Evolutionary conservation across 2,888 invertebrate species (phyloP).

Genomic region (Timandra comae): DNA sequence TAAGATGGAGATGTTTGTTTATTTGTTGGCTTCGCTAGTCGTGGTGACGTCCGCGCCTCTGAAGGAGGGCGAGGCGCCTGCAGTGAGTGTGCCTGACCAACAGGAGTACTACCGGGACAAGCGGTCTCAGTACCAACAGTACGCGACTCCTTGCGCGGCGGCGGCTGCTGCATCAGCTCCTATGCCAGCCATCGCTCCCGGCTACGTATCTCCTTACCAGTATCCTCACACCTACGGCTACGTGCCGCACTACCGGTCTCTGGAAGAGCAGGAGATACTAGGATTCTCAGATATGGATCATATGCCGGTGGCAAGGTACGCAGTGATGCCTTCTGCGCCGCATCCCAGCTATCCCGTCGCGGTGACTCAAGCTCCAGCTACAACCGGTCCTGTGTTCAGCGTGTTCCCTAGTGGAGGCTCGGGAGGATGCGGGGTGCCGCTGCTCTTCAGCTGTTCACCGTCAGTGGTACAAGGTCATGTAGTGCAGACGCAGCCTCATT

Average conservation of each 20-base stretch:
- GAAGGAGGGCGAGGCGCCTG: constrained; percentile 19
- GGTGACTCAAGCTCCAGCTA: constrained; percentile 13
- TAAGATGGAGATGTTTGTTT: constrained; percentile 40
- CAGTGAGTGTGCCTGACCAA: constrained; percentile 11
- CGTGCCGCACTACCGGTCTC: constrained; percentile 36
- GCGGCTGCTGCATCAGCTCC: constrained; percentile 33
- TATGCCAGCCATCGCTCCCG: constrained; percentile 20
- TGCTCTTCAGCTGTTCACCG: constrained; percentile 61
- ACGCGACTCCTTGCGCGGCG: constrained; percentile 42
- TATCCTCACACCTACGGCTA: constrained; percentile 29
- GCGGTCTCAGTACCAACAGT: constrained; percentile 34
- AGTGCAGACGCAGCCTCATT: constrained; percentile 30
- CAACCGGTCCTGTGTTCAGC: constrained; percentile 39
- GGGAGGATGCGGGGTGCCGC: constrained; percentile 51
- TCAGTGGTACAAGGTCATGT: constrained; percentile 49
- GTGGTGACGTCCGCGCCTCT: constrained; percentile 33
- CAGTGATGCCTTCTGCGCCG: constrained; percentile 23
- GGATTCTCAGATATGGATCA: constrained; percentile 50
- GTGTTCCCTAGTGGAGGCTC: constrained; percentile 54
- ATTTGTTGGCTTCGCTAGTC: constrained; percentile 18
- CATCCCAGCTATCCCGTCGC: constrained; percentile 16
- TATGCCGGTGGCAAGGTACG: constrained; percentile 40
- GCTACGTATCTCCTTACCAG: constrained; percentile 19
- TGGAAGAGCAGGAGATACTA: constrained; percentile 41
- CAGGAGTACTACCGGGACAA: constrained; percentile 32